Evolutionary conservation across 92 coral and sea anemone genomes (phyloP).

Genomic region (Pocillopora grandis): DNA sequence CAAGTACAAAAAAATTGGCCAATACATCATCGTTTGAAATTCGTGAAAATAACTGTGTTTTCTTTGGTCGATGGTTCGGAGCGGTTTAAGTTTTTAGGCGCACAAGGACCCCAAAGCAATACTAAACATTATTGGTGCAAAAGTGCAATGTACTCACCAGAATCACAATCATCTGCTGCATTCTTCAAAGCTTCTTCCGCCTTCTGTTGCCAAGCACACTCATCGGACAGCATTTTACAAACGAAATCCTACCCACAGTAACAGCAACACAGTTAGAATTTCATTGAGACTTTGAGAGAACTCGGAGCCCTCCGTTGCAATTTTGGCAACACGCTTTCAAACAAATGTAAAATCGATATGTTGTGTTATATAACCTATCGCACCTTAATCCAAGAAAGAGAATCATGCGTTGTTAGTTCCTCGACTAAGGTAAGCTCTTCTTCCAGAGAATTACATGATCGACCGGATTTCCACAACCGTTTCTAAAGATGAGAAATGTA

Average conservation of each 20-base stretch:
- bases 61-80: no score
- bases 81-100: no score
- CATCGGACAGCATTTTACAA: constrained; percentile 76
- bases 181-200: constrained; percentile 74
- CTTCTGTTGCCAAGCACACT: constrained; percentile 86
- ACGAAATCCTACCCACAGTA: constrained; percentile 63
- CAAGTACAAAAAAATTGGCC: no score
- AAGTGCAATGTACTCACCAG: constrained; percentile 27
- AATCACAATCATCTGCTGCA: constrained; percentile 70
- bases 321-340: not conserved
- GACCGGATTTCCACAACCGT: constrained; percentile 74
- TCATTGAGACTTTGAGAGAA: not conserved
- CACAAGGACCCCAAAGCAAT: no score
- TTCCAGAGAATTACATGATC: constrained; percentile 66
- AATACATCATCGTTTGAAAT: no score
- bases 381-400: constrained; percentile 81
- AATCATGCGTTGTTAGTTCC: constrained; percentile 72
- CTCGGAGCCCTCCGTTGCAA: not conserved
- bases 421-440: constrained; percentile 76
- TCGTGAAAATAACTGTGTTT: no score
- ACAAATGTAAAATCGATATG: not conserved
- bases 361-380: not conserved
- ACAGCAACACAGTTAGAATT: not conserved
- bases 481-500: constrained; percentile 38
- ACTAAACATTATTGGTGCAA: not conserved